Conservation (phyloP, 1,140 invertebrate species). For the Copidosoma floridanum region DNA sequence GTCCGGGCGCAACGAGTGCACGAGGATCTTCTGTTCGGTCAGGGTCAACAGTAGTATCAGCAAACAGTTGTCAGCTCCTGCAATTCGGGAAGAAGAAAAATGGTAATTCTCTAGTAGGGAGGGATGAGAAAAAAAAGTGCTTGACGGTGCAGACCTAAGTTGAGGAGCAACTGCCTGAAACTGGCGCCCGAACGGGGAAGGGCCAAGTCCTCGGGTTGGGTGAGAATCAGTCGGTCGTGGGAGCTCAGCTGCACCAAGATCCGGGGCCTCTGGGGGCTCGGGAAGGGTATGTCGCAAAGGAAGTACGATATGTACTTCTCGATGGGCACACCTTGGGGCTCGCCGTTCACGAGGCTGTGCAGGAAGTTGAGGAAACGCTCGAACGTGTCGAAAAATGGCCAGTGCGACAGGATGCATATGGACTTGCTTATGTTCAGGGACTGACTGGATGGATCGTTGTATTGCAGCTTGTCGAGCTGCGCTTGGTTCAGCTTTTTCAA, state of each 20-base stretch:
- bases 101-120: not conserved
- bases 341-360: constrained; percentile 77
- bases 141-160: constrained; percentile 66
- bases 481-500: constrained; percentile 45
- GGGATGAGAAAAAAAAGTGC: no score
- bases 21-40: constrained; percentile 97
- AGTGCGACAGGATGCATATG: constrained; percentile 92
- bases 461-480: constrained; percentile 51
- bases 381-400: constrained; percentile 98
- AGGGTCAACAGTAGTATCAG: constrained; percentile 85
- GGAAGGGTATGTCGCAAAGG: constrained; percentile 95
- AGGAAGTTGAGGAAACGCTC: constrained; percentile 79
- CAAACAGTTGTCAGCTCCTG: constrained; percentile 84
- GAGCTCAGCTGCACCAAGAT: constrained; percentile 63
- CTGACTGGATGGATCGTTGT: constrained; percentile 49
- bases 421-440: constrained; percentile 90
- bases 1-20: constrained; percentile 90
- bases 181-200: constrained; percentile 92
- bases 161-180: constrained; percentile 87
- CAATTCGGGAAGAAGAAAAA: no score
- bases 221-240: constrained; percentile 79
- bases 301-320: constrained; percentile 95
- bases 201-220: constrained; percentile 93
- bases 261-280: constrained; percentile 83
- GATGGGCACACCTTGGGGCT: constrained; percentile 81